Base-by-base conservation (phyloP, 2,797 vertebrate genomes). In the Salarias fasciatus region DNA sequence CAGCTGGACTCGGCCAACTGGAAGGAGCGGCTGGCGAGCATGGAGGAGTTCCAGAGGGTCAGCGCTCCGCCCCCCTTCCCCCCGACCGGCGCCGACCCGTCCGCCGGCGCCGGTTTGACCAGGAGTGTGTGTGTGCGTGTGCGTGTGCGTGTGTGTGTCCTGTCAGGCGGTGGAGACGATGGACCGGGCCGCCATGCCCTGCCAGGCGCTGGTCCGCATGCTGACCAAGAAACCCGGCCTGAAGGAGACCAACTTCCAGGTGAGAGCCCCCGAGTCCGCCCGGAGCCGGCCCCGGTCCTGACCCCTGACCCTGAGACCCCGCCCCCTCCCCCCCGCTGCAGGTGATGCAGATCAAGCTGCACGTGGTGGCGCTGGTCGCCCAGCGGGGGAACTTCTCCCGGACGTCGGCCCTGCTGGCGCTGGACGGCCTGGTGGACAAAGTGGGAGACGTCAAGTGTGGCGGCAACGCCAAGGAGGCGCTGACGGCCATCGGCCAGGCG, bases 241-340 rank as follows among this genome's bases (percentile, higher is more conserved):
- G 95, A 99, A 99, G 75, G 98, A 99, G 91, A 99, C 96, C 11
- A 99, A 99, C 87, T 99, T 99, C 90, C 97, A 99, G 95, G 98
- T 97, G 93, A 69, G 7, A 6, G 2, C 38, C 30, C 0, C 0
- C 1, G n/a, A n/a, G n/a, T n/a, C n/a, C n/a, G n/a, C n/a, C n/a
- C n/a, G n/a, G n/a, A n/a, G n/a, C n/a, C n/a, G n/a, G n/a, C n/a
- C n/a, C n/a, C n/a, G n/a, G n/a, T n/a, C n/a, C n/a, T n/a, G n/a
- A n/a, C n/a, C n/a, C 47, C 4, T 53, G 8, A 44, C 5, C 3
- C 13, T 29, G 14, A 58, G 1, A 4, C 42, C 3, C 55, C 3
- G 42, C 3, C 28, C 1, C 5, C 50, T 10, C 63, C 18, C n/a
- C 61, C 13, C 55, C 5, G 29, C 73, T 80, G 45, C 62, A 99